Evolutionary conservation across 2,888 invertebrate genomes (phyloP).

Genomic region (Exocentrus adspersus): DNA sequence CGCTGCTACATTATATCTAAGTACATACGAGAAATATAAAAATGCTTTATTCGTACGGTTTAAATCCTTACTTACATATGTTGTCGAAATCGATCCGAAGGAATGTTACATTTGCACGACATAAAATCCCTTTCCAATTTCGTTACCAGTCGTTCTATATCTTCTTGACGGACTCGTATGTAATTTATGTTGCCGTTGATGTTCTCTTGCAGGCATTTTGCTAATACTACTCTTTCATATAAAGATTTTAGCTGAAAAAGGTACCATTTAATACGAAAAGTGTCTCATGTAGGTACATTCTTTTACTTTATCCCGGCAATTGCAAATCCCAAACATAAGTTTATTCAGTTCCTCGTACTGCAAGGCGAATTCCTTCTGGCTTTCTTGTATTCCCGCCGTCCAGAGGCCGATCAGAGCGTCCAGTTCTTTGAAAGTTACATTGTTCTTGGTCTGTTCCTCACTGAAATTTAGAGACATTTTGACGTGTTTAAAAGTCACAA

Average conservation of each 20-base stretch:
- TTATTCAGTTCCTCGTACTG: slow-evolving; percentile 18
- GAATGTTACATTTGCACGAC: not conserved
- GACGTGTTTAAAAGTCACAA: no score
- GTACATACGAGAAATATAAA: not conserved
- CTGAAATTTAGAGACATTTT: slow-evolving; percentile 26
- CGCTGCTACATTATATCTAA: slow-evolving; percentile 18
- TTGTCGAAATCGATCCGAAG: slow-evolving; percentile 13
- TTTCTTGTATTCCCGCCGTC: slow-evolving; percentile 17
- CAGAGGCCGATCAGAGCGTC: slow-evolving; percentile 13
- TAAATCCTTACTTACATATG: slow-evolving; percentile 22
- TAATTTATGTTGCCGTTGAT: slow-evolving; percentile 10
- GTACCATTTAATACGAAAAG: no score
- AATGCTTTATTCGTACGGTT: not conserved
- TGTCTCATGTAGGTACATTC: no score
- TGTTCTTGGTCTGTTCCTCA: slow-evolving; percentile 14
- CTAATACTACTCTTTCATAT: slow-evolving; percentile 3
- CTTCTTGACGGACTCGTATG: slow-evolving; percentile 1
- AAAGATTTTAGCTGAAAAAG: slow-evolving; percentile 26
- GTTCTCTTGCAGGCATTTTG: slow-evolving; percentile 14
- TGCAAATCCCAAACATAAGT: slow-evolving; percentile 19
- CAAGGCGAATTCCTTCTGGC: slow-evolving; percentile 13
- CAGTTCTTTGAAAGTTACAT: slow-evolving; percentile 5
- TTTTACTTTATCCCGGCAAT: slow-evolving; percentile 21
- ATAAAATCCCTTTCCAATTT: slow-evolving; percentile 4
- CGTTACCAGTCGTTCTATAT: slow-evolving; percentile 12